phyloP scores from a whole-genome alignment of 1,140 invertebrate species.

The Aporrectodea caliginosa region DNA sequence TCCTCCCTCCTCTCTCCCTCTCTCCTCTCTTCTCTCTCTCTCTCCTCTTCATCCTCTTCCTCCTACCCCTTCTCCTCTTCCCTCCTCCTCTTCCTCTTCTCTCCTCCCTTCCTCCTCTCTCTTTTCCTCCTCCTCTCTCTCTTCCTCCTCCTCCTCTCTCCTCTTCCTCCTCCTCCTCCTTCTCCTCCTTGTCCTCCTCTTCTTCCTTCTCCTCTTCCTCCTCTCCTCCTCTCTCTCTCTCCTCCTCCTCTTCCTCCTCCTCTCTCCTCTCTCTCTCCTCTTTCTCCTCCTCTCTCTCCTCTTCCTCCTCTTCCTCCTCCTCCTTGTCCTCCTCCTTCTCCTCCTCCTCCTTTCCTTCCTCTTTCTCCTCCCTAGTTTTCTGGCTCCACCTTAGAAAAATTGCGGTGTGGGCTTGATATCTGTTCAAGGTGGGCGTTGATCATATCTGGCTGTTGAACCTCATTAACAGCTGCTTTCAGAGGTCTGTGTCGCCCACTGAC shows the following conservation, averaged over 20 bases:
- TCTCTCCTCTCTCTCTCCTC: background rate
- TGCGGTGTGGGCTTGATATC: background rate
- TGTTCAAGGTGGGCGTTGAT: background rate
- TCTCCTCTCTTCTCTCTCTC: constrained; percentile 15
- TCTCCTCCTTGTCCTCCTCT: constrained; percentile 14
- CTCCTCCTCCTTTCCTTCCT: background rate
- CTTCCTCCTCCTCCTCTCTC: background rate
- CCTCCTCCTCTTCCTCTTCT: background rate
- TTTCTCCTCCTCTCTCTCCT: background rate
- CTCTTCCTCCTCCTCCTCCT: constrained; percentile 20
- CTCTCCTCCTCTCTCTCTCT: constrained; percentile 1
- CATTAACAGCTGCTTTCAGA: background rate
- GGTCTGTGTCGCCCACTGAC: no score
- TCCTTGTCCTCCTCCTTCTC: constrained; percentile 3
- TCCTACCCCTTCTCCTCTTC: no score
- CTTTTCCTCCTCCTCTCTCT: constrained; percentile 5
- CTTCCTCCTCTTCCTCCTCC: background rate
- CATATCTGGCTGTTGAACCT: background rate
- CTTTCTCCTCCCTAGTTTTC: background rate
- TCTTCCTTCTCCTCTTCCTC: constrained; percentile 11
- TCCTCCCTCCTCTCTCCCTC: constrained; percentile 26
- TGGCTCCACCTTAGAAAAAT: background rate
- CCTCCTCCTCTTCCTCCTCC: constrained; percentile 14
- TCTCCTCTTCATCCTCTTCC: no score
- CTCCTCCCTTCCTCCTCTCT: constrained; percentile 3